Conservation (phyloP, 2,797 vertebrate species). For the Cheirogaleus major region DNA sequence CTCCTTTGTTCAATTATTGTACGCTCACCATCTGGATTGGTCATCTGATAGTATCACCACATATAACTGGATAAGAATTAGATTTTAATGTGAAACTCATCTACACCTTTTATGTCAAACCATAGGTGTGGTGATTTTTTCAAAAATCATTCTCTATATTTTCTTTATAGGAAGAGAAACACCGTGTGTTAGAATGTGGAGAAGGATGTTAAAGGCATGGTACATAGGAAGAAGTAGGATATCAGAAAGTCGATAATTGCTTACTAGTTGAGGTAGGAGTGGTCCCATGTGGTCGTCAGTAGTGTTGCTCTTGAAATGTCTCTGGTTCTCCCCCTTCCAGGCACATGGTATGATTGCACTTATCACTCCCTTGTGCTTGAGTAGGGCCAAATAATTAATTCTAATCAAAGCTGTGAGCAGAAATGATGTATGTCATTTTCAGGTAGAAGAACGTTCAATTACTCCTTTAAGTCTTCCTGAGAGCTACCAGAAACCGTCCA, state of each 20-base stretch:
- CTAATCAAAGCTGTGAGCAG: background rate
- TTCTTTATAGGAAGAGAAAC: background rate
- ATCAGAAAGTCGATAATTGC: background rate
- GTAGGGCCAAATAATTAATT: background rate
- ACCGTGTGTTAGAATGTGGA: background rate
- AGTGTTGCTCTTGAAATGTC: background rate
- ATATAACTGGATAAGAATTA: background rate
- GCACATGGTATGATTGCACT: rapidly evolving
- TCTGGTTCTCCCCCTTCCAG: background rate
- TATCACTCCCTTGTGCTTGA: background rate
- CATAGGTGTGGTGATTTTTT: background rate
- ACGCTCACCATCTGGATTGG: background rate
- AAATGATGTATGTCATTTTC: background rate
- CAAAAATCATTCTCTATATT: background rate
- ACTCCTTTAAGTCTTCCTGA: background rate
- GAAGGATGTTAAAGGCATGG: background rate
- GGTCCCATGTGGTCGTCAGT: background rate
- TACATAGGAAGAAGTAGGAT: background rate
- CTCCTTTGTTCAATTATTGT: background rate
- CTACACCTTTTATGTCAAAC: background rate
- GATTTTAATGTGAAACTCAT: background rate
- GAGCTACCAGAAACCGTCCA: background rate
- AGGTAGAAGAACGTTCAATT: background rate
- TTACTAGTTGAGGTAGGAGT: background rate
- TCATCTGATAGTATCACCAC: background rate